These are phyloP conservation scores for Smutsia temminckii DNA, from an alignment of 2,797 vertebrate species.

Conservation along the genomic window DNA sequence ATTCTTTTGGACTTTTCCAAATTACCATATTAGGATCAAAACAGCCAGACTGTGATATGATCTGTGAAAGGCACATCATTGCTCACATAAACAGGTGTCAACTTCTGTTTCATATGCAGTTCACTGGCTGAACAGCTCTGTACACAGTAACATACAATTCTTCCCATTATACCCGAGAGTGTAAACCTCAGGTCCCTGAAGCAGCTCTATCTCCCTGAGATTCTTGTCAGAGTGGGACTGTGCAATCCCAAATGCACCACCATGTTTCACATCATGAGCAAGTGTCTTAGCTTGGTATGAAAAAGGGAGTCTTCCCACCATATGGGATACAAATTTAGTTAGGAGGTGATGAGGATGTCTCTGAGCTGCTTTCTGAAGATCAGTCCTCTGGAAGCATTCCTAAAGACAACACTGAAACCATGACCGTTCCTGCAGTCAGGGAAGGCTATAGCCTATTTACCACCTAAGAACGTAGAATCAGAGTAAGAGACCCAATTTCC, in stretches of 20 bases:
- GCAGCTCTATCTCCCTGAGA: background rate
- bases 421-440: background rate
- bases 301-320: background rate
- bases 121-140: background rate
- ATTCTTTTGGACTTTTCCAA: background rate
- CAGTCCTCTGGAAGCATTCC: background rate
- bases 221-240: background rate
- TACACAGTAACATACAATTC: background rate
- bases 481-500: background rate
- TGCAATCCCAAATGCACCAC: background rate
- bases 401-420: background rate
- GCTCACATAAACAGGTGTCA: background rate
- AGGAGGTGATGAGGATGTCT: background rate
- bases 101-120: background rate
- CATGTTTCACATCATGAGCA: background rate
- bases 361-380: background rate
- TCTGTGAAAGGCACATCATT: background rate
- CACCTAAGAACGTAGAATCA: background rate
- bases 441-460: background rate
- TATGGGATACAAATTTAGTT: background rate
- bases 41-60: background rate
- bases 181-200: background rate
- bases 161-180: background rate
- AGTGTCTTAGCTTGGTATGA: background rate
- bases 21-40: constrained; percentile 8